These are phyloP conservation scores for Martes martes DNA, from an alignment of 2,113 vertebrate species.

Conservation along the genomic window DNA sequence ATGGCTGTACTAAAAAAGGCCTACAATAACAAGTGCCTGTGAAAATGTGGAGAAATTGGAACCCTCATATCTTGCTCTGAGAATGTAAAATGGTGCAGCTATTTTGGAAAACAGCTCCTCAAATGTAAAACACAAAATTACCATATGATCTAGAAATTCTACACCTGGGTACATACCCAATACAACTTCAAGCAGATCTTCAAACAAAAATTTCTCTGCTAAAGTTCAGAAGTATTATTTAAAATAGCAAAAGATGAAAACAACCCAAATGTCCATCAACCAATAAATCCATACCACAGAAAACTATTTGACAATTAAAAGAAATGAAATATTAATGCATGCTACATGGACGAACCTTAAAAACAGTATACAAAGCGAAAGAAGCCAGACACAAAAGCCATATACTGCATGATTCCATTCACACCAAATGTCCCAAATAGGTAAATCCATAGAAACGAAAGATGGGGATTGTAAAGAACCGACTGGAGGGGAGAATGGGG, in stretches of 20 bases:
- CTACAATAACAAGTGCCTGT: neutral
- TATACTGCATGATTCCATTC: neutral
- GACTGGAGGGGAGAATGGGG: neutral
- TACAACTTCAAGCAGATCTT: neutral
- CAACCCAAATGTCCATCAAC: neutral
- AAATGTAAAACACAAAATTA: constrained; percentile 6
- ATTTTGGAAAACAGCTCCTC: neutral
- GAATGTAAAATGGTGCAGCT: neutral
- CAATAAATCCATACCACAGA: neutral
- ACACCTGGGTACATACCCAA: neutral
- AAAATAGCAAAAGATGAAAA: constrained; percentile 2
- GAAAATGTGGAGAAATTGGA: neutral
- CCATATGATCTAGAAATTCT: neutral
- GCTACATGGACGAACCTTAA: neutral
- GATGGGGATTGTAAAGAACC: neutral
- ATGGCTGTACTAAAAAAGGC: neutral
- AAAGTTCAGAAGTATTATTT: neutral
- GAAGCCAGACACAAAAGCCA: neutral
- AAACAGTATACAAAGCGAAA: neutral
- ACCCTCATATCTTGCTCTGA: neutral
- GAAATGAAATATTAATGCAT: neutral
- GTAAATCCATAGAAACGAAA: neutral
- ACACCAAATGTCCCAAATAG: neutral
- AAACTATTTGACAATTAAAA: neutral
- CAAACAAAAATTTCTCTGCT: neutral